phyloP scores from a whole-genome alignment of 2,113 vertebrate genomes.

The Anhinga anhinga region DNA sequence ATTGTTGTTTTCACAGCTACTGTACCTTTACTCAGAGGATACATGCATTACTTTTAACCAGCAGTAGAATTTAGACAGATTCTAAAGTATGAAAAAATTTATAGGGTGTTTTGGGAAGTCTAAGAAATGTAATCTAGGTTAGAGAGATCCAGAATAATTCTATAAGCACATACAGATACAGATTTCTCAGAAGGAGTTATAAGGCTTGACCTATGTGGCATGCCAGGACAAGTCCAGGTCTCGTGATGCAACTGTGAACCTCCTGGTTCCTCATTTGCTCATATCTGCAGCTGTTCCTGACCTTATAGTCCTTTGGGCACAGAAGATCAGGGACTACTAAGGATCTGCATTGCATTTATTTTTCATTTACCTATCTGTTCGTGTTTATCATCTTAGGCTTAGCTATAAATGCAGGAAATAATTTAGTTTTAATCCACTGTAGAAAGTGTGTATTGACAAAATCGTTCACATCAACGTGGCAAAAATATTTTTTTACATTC shows the following conservation, averaged over 20 bases:
- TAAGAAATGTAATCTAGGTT: background rate
- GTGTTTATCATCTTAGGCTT: background rate
- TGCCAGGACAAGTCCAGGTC: background rate
- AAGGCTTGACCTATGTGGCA: background rate
- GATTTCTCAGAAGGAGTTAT: background rate
- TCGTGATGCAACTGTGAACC: background rate
- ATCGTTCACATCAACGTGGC: background rate
- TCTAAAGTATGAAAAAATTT: slow-evolving; percentile 4
- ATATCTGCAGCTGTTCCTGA: background rate
- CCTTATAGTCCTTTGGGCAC: background rate
- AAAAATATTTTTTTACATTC: background rate
- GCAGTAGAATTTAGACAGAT: background rate
- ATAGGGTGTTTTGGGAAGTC: background rate
- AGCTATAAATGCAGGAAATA: background rate
- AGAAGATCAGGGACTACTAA: background rate
- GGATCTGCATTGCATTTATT: background rate
- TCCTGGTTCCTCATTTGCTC: background rate
- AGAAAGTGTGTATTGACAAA: background rate
- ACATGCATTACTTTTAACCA: background rate
- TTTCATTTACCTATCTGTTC: background rate
- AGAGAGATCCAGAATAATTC: background rate
- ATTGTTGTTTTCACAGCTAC: background rate
- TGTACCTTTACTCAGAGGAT: background rate
- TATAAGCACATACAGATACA: background rate
- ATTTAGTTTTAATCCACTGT: background rate